Percentiles rank a stretch among this genome's conserved stretches.
Conservation (phyloP, 1,140 invertebrate species). For the Procambarus virginalis region DNA sequence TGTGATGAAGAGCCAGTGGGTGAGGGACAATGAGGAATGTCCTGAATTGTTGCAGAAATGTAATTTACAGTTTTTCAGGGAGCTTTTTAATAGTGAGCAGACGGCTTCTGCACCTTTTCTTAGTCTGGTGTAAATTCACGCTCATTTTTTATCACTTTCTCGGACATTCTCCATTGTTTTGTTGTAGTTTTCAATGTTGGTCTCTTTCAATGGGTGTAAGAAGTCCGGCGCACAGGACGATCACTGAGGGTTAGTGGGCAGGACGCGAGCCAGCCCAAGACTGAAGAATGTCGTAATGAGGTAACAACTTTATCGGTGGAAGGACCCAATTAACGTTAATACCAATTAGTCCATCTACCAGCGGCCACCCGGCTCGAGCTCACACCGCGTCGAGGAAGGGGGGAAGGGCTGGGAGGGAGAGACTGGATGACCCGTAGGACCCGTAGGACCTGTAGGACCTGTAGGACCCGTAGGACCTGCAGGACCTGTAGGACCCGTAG, state of each 20-base stretch:
- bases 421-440: no score
- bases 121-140: not conserved
- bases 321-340: conserved; percentile 59
- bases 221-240: not conserved
- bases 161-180: no score
- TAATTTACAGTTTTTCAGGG: not conserved
- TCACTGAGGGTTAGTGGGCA: conserved; percentile 13
- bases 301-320: conserved; percentile 57
- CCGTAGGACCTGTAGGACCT: not conserved
- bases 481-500: not conserved
- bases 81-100: not conserved
- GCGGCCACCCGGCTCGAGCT: conserved; percentile 29
- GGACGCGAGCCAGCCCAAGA: conserved; percentile 32
- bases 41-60: not conserved
- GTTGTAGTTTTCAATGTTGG: not conserved
- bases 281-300: conserved; percentile 48
- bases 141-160: not conserved
- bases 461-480: not conserved
- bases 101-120: not conserved
- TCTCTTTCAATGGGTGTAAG: not conserved
- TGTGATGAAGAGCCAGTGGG: not conserved
- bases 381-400: not conserved
- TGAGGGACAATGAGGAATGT: not conserved
- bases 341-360: conserved; percentile 54
- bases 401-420: no score